Conservation (phyloP, 1,140 invertebrate genomes). For the Aporrectodea caliginosa region DNA sequence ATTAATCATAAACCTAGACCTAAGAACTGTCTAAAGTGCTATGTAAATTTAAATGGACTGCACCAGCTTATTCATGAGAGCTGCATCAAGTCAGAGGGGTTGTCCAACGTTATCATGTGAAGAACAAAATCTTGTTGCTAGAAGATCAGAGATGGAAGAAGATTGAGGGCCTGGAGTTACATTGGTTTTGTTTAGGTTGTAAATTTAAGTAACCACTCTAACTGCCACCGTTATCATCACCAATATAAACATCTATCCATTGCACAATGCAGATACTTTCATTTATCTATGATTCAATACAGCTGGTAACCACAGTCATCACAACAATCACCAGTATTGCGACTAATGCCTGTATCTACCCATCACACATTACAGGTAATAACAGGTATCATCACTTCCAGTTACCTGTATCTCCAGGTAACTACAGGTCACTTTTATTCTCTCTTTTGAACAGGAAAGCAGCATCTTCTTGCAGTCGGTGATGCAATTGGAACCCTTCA, state of each 20-base stretch:
- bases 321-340: neutral
- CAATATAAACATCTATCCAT: neutral
- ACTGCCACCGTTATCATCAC: too few species aligned
- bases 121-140: neutral
- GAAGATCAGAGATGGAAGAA: too few species aligned
- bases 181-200: too few species aligned
- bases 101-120: neutral
- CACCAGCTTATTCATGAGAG: neutral
- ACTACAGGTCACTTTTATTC: slow-evolving; percentile 14
- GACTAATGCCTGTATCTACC: too few species aligned
- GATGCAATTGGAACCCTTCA: slow-evolving; percentile 54
- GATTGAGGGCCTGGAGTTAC: too few species aligned
- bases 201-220: too few species aligned
- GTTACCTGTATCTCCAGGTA: too few species aligned
- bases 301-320: neutral
- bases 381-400: too few species aligned
- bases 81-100: neutral
- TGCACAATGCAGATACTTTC: neutral
- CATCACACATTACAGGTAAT: too few species aligned
- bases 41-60: neutral
- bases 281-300: neutral
- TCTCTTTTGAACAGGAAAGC: slow-evolving; percentile 42
- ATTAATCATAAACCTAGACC: neutral
- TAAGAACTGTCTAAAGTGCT: neutral
- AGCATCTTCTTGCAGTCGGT: slow-evolving; percentile 54